Conservation (phyloP, 2,888 invertebrate genomes). For the Limnephilus rhombicus region DNA sequence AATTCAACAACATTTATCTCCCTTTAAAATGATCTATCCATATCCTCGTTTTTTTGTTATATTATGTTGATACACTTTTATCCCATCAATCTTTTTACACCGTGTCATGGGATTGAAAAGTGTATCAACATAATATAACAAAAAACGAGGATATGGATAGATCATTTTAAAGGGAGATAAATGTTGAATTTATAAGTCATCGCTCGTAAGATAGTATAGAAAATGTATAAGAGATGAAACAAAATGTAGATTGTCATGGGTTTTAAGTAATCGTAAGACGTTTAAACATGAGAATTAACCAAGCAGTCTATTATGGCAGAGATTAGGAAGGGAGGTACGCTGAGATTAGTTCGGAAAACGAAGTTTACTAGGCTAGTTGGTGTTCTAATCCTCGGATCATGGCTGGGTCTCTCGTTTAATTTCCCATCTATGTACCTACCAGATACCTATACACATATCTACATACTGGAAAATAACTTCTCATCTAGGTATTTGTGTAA, state of each 20-base stretch:
- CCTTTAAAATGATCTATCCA: too few relatives aligned
- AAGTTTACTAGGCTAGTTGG: constrained; percentile 64
- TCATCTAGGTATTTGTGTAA: constrained; percentile 58
- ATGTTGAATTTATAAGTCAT: neutral
- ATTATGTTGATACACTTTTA: neutral
- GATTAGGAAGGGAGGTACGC: constrained; percentile 61
- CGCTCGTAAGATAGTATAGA: neutral
- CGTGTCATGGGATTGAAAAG: neutral
- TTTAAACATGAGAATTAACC: constrained; percentile 59
- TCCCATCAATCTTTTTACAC: neutral
- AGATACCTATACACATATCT: constrained; percentile 30
- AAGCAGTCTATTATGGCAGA: constrained; percentile 61
- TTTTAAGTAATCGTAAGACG: constrained; percentile 49
- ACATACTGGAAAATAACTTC: constrained; percentile 57
- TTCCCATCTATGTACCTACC: constrained; percentile 55
- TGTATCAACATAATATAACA: neutral
- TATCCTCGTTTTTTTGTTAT: constrained; percentile 2
- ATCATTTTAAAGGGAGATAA: too few relatives aligned
- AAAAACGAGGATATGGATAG: neutral
- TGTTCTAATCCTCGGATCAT: constrained; percentile 63
- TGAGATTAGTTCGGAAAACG: constrained; percentile 62
- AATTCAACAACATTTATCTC: too few relatives aligned
- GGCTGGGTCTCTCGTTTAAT: constrained; percentile 59
- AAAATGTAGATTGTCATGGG: constrained; percentile 11
- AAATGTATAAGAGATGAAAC: neutral